Evolutionary conservation across 2,797 vertebrate species (phyloP), one percentile per base, ranked within the genome.

Genomic region (Ibycter americanus): DNA sequence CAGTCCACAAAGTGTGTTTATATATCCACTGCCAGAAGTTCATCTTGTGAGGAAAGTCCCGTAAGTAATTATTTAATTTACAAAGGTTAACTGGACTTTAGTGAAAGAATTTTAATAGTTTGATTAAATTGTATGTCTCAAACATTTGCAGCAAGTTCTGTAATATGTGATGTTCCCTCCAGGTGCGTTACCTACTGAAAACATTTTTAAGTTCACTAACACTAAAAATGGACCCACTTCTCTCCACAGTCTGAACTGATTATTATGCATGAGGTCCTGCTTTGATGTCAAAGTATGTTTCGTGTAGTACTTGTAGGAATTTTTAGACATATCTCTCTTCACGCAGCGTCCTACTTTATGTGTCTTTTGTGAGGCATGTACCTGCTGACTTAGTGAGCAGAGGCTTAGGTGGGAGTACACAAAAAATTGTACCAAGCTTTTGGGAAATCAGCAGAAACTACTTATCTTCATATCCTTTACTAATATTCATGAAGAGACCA

Each of bases 1-100:
- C 84, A 66, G 80, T 40, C 51, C 76, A 23, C 29, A 49, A 96
- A 89, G 81, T 82, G 78, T 94, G 91, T 97, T 98, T 98, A 90
- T 89, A 94, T 66, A 91, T 72, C 36, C 76, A 44, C 38, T 89
- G 85, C 66, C 93, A 96, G 96, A 97, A 83, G 81, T 85, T 94
- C 93, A 87, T 96, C 90, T 89, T 88, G 93, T 67, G 49, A 93
- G 36, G 25, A 89, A 93, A 65, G 29, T 68, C 42, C 73, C 10
- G 8, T 59, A 84, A 81, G 83, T 78, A 78, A 88, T 59, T 25
- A 5, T 89, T 96, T 94, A 63, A 58, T 78, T 96, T 89, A 79
- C 26, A 32, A 79, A 89, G 51, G 59, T 78, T 94, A 92, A 95
- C 89, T 52, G 47, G 42, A 77, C 83, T 74, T 22, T n/a, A 80